These are phyloP conservation scores for Ptychadena robeensis DNA, from an alignment of 2,797 vertebrate genomes.

Conservation along the genomic window DNA sequence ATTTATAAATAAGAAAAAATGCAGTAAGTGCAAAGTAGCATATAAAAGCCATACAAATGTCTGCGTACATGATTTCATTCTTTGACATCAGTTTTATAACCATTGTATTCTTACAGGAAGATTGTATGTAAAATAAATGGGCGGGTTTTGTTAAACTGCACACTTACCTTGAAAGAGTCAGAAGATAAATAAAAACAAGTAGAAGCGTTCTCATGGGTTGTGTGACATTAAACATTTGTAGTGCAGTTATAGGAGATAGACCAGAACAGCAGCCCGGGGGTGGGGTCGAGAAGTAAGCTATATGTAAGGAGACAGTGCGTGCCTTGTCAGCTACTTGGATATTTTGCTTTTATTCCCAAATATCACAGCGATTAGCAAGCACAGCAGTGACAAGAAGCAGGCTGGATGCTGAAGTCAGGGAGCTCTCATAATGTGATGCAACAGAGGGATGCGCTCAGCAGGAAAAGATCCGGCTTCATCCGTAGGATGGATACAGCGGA, in stretches of 20 bases:
- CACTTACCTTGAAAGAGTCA: too few relatives aligned
- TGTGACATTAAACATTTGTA: not conserved
- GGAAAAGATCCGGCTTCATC: not conserved
- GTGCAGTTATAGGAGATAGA: not conserved
- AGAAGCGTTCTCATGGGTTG: not conserved
- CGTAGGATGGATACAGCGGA: not conserved
- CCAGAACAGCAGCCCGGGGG: not conserved
- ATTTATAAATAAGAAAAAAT: too few relatives aligned
- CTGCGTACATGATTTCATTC: too few relatives aligned
- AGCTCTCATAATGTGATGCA: not conserved
- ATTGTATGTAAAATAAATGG: too few relatives aligned
- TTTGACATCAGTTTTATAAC: too few relatives aligned
- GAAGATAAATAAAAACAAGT: too few relatives aligned
- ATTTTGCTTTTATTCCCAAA: not conserved
- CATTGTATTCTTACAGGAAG: too few relatives aligned
- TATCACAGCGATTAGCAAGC: not conserved
- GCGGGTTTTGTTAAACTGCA: too few relatives aligned
- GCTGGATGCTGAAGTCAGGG: not conserved
- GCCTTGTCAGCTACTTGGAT: not conserved
- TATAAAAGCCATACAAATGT: too few relatives aligned
- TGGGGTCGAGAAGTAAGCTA: not conserved
- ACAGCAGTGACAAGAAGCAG: not conserved
- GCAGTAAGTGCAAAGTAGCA: too few relatives aligned
- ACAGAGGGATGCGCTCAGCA: not conserved
- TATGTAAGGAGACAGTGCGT: not conserved